phyloP scores from a whole-genome alignment of 2,797 vertebrate genomes.

The Phylloscopus collybita region DNA sequence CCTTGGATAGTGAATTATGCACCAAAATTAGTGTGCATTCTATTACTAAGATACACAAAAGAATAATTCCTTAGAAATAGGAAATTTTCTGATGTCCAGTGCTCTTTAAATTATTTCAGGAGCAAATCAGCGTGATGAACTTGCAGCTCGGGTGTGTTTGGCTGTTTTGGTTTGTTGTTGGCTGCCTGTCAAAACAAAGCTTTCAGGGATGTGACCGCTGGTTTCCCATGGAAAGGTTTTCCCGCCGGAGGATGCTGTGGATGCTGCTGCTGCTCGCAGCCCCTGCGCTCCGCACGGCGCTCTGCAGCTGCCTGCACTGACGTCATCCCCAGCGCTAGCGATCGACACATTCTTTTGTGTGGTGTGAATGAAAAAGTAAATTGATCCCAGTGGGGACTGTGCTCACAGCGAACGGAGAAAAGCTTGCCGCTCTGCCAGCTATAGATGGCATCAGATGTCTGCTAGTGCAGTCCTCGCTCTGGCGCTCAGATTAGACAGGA shows the following conservation, averaged over 20 bases:
- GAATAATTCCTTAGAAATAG: not conserved
- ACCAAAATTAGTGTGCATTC: not conserved
- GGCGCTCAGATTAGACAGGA: not conserved
- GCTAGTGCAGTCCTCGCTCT: not conserved
- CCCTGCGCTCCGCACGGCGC: slow-evolving; percentile 21
- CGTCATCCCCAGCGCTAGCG: slow-evolving; percentile 54
- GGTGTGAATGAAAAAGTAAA: slow-evolving; percentile 71
- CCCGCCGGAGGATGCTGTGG: not conserved
- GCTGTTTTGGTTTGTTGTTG: not conserved
- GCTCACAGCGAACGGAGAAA: slow-evolving; percentile 32
- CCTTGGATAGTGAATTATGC: not conserved
- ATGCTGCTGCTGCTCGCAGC: not conserved
- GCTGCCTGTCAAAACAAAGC: not conserved
- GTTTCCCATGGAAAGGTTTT: slow-evolving; percentile 24
- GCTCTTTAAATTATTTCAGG: not conserved
- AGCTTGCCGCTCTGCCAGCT: slow-evolving; percentile 36
- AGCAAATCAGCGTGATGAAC: not conserved
- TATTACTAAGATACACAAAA: not conserved
- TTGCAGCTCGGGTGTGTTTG: not conserved
- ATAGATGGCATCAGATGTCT: slow-evolving; percentile 55
- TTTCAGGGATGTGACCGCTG: not conserved
- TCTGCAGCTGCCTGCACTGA: slow-evolving; percentile 52
- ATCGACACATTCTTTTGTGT: slow-evolving; percentile 67
- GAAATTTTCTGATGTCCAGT: not conserved
- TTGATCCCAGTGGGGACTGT: slow-evolving; percentile 66